Evolutionary conservation across 2,113 vertebrate genomes (phyloP).

Genomic region (Thomomys bottae): DNA sequence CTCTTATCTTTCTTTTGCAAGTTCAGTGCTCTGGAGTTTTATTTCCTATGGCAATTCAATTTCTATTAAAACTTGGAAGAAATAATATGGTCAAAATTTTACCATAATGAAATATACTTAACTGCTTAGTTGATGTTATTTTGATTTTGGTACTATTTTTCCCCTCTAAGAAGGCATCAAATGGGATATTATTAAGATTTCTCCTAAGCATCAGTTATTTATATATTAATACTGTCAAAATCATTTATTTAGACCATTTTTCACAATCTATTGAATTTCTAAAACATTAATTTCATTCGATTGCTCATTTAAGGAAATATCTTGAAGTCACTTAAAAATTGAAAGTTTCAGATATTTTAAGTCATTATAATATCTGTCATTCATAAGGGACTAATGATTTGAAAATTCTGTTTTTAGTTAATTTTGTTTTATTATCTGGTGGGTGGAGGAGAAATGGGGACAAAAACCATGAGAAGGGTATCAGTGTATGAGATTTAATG

Average conservation of each 20-base stretch:
- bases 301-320: not conserved
- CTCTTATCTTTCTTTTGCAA: not conserved
- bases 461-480: too few species aligned
- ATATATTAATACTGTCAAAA: constrained; percentile 18
- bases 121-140: not conserved
- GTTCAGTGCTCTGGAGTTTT: not conserved
- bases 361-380: constrained; percentile 52
- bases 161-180: constrained; percentile 21
- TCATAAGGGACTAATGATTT: constrained; percentile 28
- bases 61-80: constrained; percentile 18
- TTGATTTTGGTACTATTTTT: constrained; percentile 35
- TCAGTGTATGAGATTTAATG: too few species aligned
- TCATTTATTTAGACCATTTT: constrained; percentile 12
- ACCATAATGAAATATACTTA: constrained; percentile 23
- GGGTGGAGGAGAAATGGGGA: too few species aligned
- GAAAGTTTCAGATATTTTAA: constrained; percentile 26
- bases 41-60: not conserved
- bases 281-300: constrained; percentile 11
- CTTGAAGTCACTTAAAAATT: constrained; percentile 30
- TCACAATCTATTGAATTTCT: constrained; percentile 11
- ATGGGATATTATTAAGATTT: constrained; percentile 10
- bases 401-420: constrained; percentile 64
- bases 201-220: not conserved
- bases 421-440: too few species aligned
- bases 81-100: constrained; percentile 35